Evolutionary conservation across 2,113 vertebrate species (phyloP), one percentile per base, ranked within the genome.

Genomic region (Sakesphorus luctuosus): DNA sequence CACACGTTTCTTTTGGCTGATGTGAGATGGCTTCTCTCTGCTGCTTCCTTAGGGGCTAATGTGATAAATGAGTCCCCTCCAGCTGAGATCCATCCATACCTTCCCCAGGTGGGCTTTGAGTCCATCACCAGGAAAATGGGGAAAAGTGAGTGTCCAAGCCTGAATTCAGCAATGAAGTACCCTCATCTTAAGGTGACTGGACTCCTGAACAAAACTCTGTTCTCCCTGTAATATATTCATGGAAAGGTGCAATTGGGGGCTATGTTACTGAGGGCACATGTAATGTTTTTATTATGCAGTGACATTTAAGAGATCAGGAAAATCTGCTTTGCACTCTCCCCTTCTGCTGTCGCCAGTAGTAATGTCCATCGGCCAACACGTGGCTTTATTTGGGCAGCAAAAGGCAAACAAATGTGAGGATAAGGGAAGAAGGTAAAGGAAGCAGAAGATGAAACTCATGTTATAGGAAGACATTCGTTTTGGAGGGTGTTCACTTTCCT

Each of bases 291-390:
- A 46, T 94, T 90, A 63, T 71, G 36, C 80, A 21, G 49, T 86
- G 93, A 89, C 88, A 78, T 90, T 74, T 84, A 46, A 72, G 56
- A 90, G 62, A 17, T 55, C 7, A 10, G 78, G 43, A 38, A 86
- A 20, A 29, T 56, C 49, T 87, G 47, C 40, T n/a, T 50, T 74
- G 55, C 24, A 7, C 44, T 81, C 33, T 68, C 69, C 43, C 25
- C 56, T 75, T 79, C 47, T 84, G 67, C 75, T 76, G 11, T n/a
- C 75, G 43, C 52, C 65, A 65, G 11, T 21, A 28, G 55, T 16
- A 16, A 53, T 0, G 1, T 61, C 79, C 83, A 26, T 78, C 0
- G 1, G 38, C 44, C 77, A 56, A 11, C 43, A 20, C 2, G 2
- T 2, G 2, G 14, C 59, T 96, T 65, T 33, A 4, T 62, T 26